Conservation (phyloP, 2,888 invertebrate genomes). For the Eurois occulta region DNA sequence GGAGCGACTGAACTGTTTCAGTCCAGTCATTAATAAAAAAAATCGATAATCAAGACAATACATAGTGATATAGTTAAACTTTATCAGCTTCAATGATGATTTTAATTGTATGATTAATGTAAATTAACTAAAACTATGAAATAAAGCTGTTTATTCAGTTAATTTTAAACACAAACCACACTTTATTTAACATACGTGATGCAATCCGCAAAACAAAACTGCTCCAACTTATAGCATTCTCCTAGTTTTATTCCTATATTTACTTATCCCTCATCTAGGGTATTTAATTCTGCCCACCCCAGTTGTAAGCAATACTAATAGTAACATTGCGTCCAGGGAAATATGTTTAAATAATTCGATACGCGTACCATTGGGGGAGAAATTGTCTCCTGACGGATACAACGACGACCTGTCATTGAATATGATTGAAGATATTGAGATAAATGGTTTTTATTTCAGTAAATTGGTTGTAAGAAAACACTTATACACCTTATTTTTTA, state of each 20-base stretch:
- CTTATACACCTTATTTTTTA: too few relatives aligned
- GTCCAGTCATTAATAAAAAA: too few relatives aligned
- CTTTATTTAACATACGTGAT: too few relatives aligned
- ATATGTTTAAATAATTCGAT: constrained; percentile 84
- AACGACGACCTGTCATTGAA: constrained; percentile 9
- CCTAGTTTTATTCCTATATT: not conserved
- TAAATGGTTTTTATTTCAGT: not conserved
- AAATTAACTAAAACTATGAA: too few relatives aligned
- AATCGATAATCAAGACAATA: not conserved
- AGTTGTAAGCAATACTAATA: constrained; percentile 35
- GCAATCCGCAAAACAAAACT: not conserved
- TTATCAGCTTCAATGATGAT: too few relatives aligned
- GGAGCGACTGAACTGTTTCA: too few relatives aligned
- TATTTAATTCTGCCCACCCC: constrained; percentile 27
- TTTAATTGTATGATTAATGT: not conserved
- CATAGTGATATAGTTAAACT: too few relatives aligned
- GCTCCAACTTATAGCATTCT: not conserved
- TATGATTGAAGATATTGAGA: constrained; percentile 37
- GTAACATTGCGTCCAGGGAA: constrained; percentile 74
- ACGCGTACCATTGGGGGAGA: constrained; percentile 65
- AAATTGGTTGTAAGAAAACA: not conserved
- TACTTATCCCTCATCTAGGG: constrained; percentile 17
- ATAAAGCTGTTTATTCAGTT: not conserved
- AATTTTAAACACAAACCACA: not conserved
- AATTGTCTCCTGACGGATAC: not conserved